Evolutionary conservation across 2,113 vertebrate genomes (phyloP), one percentile per base, ranked within the genome.

Genomic region (Lophura nycthemera): DNA sequence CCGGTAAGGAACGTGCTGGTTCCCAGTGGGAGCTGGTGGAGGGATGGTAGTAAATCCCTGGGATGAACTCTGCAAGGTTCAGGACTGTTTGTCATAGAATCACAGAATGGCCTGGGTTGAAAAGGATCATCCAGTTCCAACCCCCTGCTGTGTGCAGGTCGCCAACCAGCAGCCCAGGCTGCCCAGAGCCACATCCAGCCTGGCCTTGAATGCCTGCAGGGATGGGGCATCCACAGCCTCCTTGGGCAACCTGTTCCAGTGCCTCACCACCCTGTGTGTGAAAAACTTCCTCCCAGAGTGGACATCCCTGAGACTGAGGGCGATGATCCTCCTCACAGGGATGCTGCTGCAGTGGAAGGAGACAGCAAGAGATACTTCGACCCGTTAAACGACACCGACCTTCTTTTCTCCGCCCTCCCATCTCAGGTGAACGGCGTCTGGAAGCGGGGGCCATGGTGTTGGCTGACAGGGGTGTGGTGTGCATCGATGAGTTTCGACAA

Each of bases 401-500:
- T 30, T 14, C 4, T 29, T 2, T 18, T 69, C 13, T 71, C 24
- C 7, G 9, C 22, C 5, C 0, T 15, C 27, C 15, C 59, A 6
- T 25, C 7, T 11, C 75, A 99, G 99, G 99, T 0, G 99, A 99
- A 87, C 98, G 99, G 2, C 98, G 98, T 3, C 97, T 99, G 80
- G 99, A 99, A 89, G 99, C 99, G 0, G 99, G 99, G 1, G 99
- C 99, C 96, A 99, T 99, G 99, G 99, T 99, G 61, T 85, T 99
- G 97, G 99, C 98, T 0, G 99, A 99, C 97, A 96, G 99, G 8
- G 99, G 99, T 0, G 99, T 99, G 52, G 99, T 99, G 15, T 99
- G 99, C 96, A 99, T 99, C 1, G 99, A 99, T 5, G 99, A 99
- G 92, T 99, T 99, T 0, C n/a, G 99, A 99, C 96, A 99, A 99